Evolutionary conservation across 2,888 invertebrate species (phyloP), one percentile per base, ranked within the genome.

Genomic region (Ochropacha duplaris): DNA sequence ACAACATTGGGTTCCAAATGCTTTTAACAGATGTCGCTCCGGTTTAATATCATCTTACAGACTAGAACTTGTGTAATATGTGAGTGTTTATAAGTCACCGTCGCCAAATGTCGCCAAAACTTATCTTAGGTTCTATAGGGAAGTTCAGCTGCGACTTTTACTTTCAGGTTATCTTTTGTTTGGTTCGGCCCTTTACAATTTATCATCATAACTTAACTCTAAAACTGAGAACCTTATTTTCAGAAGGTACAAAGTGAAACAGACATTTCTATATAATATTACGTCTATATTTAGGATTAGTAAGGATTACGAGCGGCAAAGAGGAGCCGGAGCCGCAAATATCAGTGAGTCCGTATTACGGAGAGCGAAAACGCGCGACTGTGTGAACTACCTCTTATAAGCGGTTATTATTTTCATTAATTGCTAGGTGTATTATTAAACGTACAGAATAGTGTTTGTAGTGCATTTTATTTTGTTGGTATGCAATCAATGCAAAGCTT

Each of bases 1-100:
- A 44, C n/a, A n/a, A 5, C 36, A 44, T 9, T 44, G 66, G 59
- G 50, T 69, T 61, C 28, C 49, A 56, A 61, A 67, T 62, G 54
- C 16, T 55, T 58, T 69, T 50, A 19, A 44, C 44, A 44, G 44
- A 44, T 44, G 44, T 44, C 44, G 44, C 44, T 44, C 44, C 44
- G 19, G 44, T 44, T 44, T 19, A 44, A 44, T 44, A 44, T 44
- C 44, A 19, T 9, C 44, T 44, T 44, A 44, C 44, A 44, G 44
- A 19, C 44, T 44, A 44, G 44, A 44, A 44, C n/a, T 44, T 44
- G 44, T 44, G 19, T 44, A 44, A 44, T 44, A 44, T 44, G 44
- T 44, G 44, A 44, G 16, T 9, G 19, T 44, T 44, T 19, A 44
- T 44, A 44, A 44, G 44, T 19, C 31, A 31, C 31, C 12, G 12